phyloP scores from a whole-genome alignment of 2,113 vertebrate species.

The Heterocephalus glaber region DNA sequence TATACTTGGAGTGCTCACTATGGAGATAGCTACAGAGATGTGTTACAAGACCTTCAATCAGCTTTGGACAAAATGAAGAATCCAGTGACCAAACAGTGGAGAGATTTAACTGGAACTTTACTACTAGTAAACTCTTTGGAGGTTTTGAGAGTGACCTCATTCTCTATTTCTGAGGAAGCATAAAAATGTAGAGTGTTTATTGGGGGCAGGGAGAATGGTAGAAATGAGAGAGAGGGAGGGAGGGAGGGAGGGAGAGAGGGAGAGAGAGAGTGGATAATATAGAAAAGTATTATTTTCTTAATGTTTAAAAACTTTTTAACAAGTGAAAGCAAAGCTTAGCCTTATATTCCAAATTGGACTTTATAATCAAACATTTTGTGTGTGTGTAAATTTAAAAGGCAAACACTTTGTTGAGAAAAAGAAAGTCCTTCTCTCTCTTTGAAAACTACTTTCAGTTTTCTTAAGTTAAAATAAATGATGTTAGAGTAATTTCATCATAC shows the following conservation, averaged over 20 bases:
- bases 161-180: constrained; percentile 83
- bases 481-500: background rate
- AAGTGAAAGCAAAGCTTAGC: background rate
- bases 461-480: background rate
- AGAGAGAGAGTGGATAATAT: background rate
- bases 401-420: constrained; percentile 9
- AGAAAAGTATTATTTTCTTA: background rate
- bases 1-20: constrained; percentile 94
- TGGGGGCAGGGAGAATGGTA: background rate
- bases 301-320: background rate
- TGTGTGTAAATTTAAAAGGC: background rate
- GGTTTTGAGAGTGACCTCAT: constrained; percentile 87
- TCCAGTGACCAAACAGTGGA: constrained; percentile 95
- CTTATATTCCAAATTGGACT: background rate
- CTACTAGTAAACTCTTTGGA: constrained; percentile 95
- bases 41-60: constrained; percentile 95
- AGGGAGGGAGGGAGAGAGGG: background rate
- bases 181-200: constrained; percentile 1
- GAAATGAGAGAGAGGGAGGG: background rate
- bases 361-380: background rate
- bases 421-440: background rate
- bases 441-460: constrained; percentile 25
- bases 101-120: constrained; percentile 93
- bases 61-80: constrained; percentile 97
- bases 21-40: constrained; percentile 91